These are phyloP conservation scores for Campylorhamphus procurvoides DNA, from an alignment of 2,113 vertebrate genomes.

Conservation along the genomic window DNA sequence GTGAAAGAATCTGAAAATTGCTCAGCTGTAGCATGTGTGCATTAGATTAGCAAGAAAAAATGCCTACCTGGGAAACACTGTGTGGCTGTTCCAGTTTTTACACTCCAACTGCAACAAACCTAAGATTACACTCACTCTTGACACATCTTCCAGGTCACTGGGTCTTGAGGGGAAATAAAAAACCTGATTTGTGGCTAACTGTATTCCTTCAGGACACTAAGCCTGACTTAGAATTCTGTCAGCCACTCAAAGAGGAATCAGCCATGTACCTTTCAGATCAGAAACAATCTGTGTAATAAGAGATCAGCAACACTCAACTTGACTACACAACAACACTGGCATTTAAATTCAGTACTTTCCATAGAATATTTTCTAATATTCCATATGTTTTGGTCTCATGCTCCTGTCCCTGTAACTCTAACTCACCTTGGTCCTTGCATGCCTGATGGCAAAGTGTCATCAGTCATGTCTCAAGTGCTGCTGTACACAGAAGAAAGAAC, in stretches of 20 bases:
- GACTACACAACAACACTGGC: background rate
- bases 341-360: background rate
- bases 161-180: background rate
- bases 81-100: background rate
- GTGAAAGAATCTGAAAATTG: constrained; percentile 27
- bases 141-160: background rate
- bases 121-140: background rate
- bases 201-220: background rate
- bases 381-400: background rate
- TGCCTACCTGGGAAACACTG: background rate
- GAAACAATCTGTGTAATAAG: background rate
- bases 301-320: background rate
- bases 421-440: background rate
- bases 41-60: background rate
- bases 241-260: background rate
- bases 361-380: background rate
- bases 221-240: background rate
- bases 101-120: background rate
- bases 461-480: rapidly evolving
- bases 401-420: background rate
- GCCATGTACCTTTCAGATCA: background rate
- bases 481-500: background rate
- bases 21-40: background rate
- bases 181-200: background rate
- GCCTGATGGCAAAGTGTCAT: rapidly evolving